Percentiles rank a stretch among this genome's conserved stretches.
phyloP scores from a whole-genome alignment of 1,140 invertebrate genomes.

The Oppia nitens region DNA sequence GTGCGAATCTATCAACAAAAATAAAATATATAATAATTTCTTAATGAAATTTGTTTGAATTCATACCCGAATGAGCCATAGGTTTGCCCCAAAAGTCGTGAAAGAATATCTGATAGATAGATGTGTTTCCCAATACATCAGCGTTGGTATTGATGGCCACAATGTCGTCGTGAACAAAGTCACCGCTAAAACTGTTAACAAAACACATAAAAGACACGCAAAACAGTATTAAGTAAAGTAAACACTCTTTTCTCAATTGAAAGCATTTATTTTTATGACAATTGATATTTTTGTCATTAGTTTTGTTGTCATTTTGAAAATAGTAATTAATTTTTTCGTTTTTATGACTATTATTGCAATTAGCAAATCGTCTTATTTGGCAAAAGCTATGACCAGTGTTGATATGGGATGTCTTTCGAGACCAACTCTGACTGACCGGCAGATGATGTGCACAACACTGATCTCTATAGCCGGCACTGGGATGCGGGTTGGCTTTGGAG shows the following conservation, averaged over 20 bases:
- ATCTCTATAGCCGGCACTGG: not conserved
- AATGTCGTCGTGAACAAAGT: constrained; percentile 79
- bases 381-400: not conserved
- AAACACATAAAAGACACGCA: constrained; percentile 47
- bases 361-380: not conserved
- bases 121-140: constrained; percentile 52
- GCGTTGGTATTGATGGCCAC: constrained; percentile 67
- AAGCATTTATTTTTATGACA: not conserved
- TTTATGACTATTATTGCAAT: not conserved
- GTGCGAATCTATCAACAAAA: constrained; percentile 35
- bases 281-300: not conserved
- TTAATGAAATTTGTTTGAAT: not conserved
- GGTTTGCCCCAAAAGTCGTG: constrained; percentile 86
- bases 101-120: constrained; percentile 45
- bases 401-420: not conserved
- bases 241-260: not conserved
- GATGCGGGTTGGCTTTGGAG: not conserved
- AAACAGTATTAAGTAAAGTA: not conserved
- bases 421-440: not conserved
- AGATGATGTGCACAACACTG: not conserved
- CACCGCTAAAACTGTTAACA: constrained; percentile 56
- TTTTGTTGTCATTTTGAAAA: no score
- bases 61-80: constrained; percentile 52
- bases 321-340: not conserved
- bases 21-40: no score